A percentile compares a stretch with the other conserved stretches of the same genome.
Conservation (phyloP, 1,140 invertebrate species). For the Caenorhabditis latens region DNA sequence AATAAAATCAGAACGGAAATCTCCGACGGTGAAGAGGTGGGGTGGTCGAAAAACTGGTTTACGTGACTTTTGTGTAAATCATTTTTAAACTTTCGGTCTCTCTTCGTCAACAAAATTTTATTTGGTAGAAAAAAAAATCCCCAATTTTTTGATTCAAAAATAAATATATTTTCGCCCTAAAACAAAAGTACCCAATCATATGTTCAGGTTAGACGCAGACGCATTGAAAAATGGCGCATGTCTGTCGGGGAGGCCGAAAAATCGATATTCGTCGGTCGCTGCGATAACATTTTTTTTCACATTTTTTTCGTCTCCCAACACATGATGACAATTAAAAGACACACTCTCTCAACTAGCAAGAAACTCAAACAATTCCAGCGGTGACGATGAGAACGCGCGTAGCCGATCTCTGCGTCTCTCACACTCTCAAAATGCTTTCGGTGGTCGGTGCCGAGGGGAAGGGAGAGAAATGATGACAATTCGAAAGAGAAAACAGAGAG, state of each 20-base stretch:
- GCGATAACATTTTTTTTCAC: no score
- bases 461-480: conserved; percentile 16
- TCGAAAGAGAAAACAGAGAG: background rate
- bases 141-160: background rate
- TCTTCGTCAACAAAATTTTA: background rate
- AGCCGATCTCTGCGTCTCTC: conserved; percentile 8
- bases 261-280: no score
- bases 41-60: no score
- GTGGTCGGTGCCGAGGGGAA: background rate
- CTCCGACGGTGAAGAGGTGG: background rate
- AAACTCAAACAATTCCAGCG: background rate
- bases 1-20: background rate
- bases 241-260: no score
- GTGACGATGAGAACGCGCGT: background rate
- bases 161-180: background rate
- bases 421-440: background rate
- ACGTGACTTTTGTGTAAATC: no score
- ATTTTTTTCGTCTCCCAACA: no score
- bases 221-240: no score
- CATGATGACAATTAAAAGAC: background rate
- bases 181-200: no score
- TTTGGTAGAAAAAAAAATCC: background rate
- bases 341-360: background rate
- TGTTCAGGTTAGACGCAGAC: no score
- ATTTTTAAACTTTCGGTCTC: no score